Base-by-base conservation (phyloP, 23 tunicate species). In the Ascidia mentula region DNA sequence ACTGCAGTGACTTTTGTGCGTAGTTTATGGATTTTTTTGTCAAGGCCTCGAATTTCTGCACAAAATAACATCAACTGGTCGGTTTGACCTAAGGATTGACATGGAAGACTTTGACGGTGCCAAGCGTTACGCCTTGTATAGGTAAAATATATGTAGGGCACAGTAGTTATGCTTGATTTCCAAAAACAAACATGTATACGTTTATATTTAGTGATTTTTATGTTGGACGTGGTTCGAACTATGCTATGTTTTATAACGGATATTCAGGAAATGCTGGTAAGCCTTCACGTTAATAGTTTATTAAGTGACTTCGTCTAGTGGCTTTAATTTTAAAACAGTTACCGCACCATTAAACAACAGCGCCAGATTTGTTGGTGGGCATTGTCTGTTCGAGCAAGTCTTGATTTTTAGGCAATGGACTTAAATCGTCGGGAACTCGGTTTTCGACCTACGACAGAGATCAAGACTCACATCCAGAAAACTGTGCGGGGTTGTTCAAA, bases 391-490 rank as follows among this genome's bases (percentile, higher is more conserved):
- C n/a, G n/a, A n/a, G n/a, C n/a, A n/a, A n/a, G n/a, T n/a, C n/a
- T n/a, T n/a, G n/a, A n/a, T n/a, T n/a, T n/a, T n/a, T n/a, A 18
- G 75, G 75, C 24, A 34, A 71, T 71, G 35, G 9, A 3, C 8
- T 71, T 30, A 7, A 6, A 34, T 0, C 59, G 20, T 24, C 31
- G 30, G 34, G 38, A 3, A 32, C 35, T 0, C 32, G 36, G 30
- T 83, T 83, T 37, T 74, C 87, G 31, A 61, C 85, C 13, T 24
- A 30, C 15, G 85, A 81, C 69, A 36, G 17, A 8, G 87, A 83
- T 46, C 46, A 83, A 31, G 87, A 83, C 71, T 2, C 80, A 1
- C 0, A 0, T 32, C 8, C 59, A n/a, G 9, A 17, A 24, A 83
- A 53, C 32, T 83, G 87, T 59, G 80, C 87, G 15, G 31, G 15